A percentile compares a stretch with the other conserved stretches of the same genome.
phyloP scores from a whole-genome alignment of 2,113 vertebrate species.

The Siniperca knerii region DNA sequence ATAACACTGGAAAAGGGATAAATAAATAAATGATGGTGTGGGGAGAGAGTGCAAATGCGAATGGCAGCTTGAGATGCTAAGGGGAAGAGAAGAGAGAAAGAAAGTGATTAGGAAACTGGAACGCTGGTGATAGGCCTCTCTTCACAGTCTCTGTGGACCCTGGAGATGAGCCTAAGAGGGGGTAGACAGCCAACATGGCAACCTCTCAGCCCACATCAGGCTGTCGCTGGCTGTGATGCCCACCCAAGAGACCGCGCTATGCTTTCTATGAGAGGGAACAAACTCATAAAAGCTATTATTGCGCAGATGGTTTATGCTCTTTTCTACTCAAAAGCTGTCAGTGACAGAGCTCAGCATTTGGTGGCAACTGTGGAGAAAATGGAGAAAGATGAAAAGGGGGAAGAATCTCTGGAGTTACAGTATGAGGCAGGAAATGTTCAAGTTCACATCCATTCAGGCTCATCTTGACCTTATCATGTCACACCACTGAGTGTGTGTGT shows the following conservation, averaged over 20 bases:
- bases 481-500: neutral
- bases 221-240: slow-evolving; percentile 73
- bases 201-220: slow-evolving; percentile 85
- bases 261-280: slow-evolving; percentile 54
- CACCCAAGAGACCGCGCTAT: slow-evolving; percentile 76
- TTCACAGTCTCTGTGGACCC: slow-evolving; percentile 76
- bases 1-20: slow-evolving; percentile 55
- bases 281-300: slow-evolving; percentile 80
- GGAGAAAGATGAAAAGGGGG: slow-evolving; percentile 13
- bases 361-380: slow-evolving; percentile 34
- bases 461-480: slow-evolving; percentile 41
- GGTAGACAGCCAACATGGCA: slow-evolving; percentile 81
- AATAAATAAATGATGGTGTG: slow-evolving; percentile 83
- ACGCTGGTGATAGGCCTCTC: slow-evolving; percentile 67
- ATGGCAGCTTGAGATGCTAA: slow-evolving; percentile 61
- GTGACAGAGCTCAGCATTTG: slow-evolving; percentile 38
- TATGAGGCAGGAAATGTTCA: neutral
- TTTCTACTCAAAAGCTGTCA: slow-evolving; percentile 68
- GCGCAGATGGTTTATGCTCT: slow-evolving; percentile 79
- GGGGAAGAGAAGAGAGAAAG: slow-evolving; percentile 46
- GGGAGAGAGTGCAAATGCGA: slow-evolving; percentile 71
- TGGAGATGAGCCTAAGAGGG: slow-evolving; percentile 75
- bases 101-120: slow-evolving; percentile 76
- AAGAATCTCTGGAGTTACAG: neutral
- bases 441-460: slow-evolving; percentile 43